Conservation (phyloP, 2,888 invertebrate genomes). For the Drosophila prolongata region DNA sequence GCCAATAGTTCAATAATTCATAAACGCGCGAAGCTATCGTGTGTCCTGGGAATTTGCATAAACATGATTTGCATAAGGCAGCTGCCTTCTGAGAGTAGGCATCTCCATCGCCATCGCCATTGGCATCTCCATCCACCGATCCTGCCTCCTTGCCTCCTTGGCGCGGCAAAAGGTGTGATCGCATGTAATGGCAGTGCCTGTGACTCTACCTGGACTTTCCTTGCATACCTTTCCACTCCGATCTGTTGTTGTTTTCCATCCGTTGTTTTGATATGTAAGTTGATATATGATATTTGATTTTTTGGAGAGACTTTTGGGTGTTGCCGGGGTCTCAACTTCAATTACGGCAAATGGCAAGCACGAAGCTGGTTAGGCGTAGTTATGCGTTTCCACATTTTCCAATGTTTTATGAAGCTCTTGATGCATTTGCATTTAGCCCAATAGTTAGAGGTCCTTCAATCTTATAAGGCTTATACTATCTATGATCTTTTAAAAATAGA, state of each 20-base stretch:
- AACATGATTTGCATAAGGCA: slow-evolving; percentile 64
- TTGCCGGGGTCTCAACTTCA: slow-evolving; percentile 53
- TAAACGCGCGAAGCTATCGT: slow-evolving; percentile 61
- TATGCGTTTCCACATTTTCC: not conserved
- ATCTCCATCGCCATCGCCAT: not conserved
- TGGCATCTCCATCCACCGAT: slow-evolving; percentile 1
- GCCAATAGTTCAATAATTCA: slow-evolving; percentile 76
- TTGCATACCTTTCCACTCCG: slow-evolving; percentile 25
- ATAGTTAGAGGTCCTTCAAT: no score
- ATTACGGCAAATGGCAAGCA: slow-evolving; percentile 47
- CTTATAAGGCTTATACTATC: no score
- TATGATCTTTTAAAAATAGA: no score
- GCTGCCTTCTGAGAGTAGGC: slow-evolving; percentile 12
- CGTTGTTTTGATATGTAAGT: slow-evolving; percentile 76
- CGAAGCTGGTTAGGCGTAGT: slow-evolving; percentile 19
- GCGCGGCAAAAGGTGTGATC: slow-evolving; percentile 66
- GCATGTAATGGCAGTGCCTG: slow-evolving; percentile 60
- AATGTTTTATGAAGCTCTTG: not conserved
- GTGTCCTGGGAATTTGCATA: slow-evolving; percentile 67
- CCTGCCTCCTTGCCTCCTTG: slow-evolving; percentile 32
- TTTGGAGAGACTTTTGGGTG: slow-evolving; percentile 42
- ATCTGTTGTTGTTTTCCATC: slow-evolving; percentile 63
- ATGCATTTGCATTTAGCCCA: no score
- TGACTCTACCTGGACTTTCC: slow-evolving; percentile 30
- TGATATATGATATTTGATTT: slow-evolving; percentile 80